A percentile compares a stretch with the other conserved stretches of the same genome.
Evolutionary conservation across 64 coral and sea anemone genomes (phyloP).

Genomic region (Anthopleura sola): DNA sequence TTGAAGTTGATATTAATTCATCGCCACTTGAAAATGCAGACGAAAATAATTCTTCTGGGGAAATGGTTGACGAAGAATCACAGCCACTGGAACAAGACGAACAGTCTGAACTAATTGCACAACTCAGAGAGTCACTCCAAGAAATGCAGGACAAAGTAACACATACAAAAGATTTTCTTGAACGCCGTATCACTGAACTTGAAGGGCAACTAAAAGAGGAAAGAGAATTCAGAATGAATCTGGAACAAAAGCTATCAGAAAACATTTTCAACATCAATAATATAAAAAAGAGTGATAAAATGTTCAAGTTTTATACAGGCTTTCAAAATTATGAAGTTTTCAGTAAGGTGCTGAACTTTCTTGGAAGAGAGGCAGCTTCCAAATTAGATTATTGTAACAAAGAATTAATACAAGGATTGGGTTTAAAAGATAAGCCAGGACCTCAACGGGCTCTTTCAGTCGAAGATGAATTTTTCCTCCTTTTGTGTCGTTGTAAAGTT

Average conservation of each 20-base stretch:
- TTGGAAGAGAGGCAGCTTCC: background rate
- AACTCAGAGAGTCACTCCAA: too few relatives aligned
- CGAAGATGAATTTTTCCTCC: background rate
- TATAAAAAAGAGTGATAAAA: slow-evolving; percentile 11
- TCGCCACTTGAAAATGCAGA: background rate
- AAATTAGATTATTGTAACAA: background rate
- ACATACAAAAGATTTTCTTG: too few relatives aligned
- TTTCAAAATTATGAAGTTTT: slow-evolving; percentile 14
- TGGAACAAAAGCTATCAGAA: slow-evolving; percentile 22
- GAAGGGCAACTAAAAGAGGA: slow-evolving; percentile 6
- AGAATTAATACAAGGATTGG: background rate
- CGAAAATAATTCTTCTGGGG: too few relatives aligned
- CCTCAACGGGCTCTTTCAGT: background rate
- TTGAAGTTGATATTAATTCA: background rate
- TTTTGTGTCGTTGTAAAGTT: background rate
- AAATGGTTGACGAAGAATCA: too few relatives aligned
- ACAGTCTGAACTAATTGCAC: background rate
- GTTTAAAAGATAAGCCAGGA: background rate
- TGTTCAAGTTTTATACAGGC: slow-evolving; percentile 32
- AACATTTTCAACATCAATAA: slow-evolving; percentile 20
- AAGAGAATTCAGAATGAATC: background rate
- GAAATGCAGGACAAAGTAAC: too few relatives aligned
- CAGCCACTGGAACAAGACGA: background rate
- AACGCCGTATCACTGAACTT: slow-evolving; percentile 19
- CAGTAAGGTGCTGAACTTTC: background rate